Evolutionary conservation across 1,140 invertebrate genomes (phyloP), one percentile per base, ranked within the genome.

Genomic region (Homarus americanus): DNA sequence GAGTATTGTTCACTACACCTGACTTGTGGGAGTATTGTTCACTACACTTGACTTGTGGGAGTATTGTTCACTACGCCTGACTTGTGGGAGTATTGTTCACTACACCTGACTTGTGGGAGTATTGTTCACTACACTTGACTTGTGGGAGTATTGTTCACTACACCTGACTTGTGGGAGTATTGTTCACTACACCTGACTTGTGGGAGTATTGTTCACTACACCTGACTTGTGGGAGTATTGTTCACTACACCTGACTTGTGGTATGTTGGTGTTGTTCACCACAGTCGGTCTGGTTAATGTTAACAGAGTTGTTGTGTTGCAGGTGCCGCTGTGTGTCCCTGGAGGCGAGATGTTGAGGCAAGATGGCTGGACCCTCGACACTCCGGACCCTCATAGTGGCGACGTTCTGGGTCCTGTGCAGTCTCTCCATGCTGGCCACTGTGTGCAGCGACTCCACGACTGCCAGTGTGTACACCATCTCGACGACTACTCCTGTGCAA

Each of bases 331-430:
- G 41, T 9, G 69, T 15, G 38, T 10, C n/a, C n/a, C 40, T n/a
- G 36, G 58, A 79, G 85, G 49, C 34, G 84, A 44, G 84, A 87
- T 87, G 85, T 58, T 78, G 85, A 87, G 53, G 53, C 85, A 75
- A 78, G 85, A 87, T 87, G 85, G 28, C 34, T 12, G 34, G 49
- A 20, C 34, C 49, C 4, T 49, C 36, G 20, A 41, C 34, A 17
- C 85, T 41, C 44, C 12, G 75, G 53, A 38, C 36, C 4, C 32
- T 87, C 32, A 15, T 38, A 40, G 76, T 1, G 53, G 72, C 63
- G 75, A 75, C 75, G 36, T n/a, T 87, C 32, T 79, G 85, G 41
- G 15, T 87, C 73, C 85, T 87, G 12, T 34, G n/a, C 5, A 32
- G n/a, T 69, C 20, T 58, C 36, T 78, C 41, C 28, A 28, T 32